Base-by-base conservation (phyloP, 2,797 vertebrate species). In the Esox lucius region DNA sequence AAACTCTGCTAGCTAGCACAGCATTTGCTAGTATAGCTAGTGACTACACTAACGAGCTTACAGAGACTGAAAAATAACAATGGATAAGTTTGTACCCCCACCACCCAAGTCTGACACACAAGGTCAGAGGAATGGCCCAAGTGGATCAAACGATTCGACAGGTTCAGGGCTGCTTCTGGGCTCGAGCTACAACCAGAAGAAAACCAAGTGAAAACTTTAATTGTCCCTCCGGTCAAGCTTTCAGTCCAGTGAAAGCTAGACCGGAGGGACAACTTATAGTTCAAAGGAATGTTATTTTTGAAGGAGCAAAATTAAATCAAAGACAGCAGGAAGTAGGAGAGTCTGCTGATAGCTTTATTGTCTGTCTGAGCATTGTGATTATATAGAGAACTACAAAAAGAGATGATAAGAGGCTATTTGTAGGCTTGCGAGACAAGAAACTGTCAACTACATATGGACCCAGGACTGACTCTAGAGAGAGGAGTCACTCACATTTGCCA, bases 141-240 rank as follows among this genome's bases (percentile, higher is more conserved):
- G 92, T 93, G 91, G 91, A 93, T 93, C 87, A 88, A 83, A 80
- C 90, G 87, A 90, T 91, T 82, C 86, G 81, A 90, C 83, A 91
- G 87, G 90, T 91, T 91, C 82, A 78, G 81, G 86, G 85, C 83
- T 85, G 83, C 87, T 89, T 90, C 84, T 85, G 85, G 82, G 81
- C 85, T 82, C 88, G 85, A 89, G 68, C 75, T 89, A 84, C 85
- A 84, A 77, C 70, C 77, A 85, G 84, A 91, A 87, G 82, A 76
- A 39, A 77, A 72, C 90, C 89, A 89, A 88, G 92, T 92, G 91
- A 93, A 93, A 88, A 92, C 86, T 86, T 92, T n/a, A n/a, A n/a
- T n/a, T n/a, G n/a, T n/a, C n/a, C n/a, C n/a, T n/a, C n/a, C n/a
- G n/a, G n/a, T n/a, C n/a, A n/a, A n/a, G n/a, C n/a, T n/a, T n/a